These are phyloP conservation scores for Typhlomys cinereus DNA, from an alignment of 2,113 vertebrate species.

Conservation along the genomic window DNA sequence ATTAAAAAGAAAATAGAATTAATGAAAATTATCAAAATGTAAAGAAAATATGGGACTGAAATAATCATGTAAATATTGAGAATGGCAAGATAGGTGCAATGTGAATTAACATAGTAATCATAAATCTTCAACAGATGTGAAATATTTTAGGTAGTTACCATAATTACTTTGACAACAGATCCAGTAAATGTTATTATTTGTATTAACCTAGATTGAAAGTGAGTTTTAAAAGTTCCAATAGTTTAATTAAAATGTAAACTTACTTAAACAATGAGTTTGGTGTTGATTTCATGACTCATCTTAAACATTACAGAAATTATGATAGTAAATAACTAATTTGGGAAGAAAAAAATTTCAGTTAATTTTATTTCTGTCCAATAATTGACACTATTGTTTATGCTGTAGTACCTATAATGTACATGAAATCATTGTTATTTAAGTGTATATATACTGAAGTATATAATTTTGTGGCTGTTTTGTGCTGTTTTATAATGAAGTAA, in stretches of 20 bases:
- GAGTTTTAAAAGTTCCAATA: not conserved
- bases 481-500: conserved; percentile 41
- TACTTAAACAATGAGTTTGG: not conserved
- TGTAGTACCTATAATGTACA: not conserved
- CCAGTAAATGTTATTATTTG: not conserved
- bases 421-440: not conserved
- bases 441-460: not conserved
- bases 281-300: conserved; percentile 13
- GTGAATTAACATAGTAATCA: not conserved
- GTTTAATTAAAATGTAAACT: not conserved
- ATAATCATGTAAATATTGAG: not conserved
- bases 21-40: not conserved
- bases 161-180: not conserved
- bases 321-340: not conserved
- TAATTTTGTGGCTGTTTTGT: not conserved
- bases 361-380: not conserved
- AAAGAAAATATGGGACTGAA: not conserved
- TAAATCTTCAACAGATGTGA: not conserved
- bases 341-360: not conserved
- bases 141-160: not conserved
- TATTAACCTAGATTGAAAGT: not conserved
- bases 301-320: not conserved
- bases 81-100: not conserved
- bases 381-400: not conserved
- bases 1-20: not conserved